Base-by-base conservation (phyloP, 1,140 invertebrate genomes). In the Vollenhovia emeryi region DNA sequence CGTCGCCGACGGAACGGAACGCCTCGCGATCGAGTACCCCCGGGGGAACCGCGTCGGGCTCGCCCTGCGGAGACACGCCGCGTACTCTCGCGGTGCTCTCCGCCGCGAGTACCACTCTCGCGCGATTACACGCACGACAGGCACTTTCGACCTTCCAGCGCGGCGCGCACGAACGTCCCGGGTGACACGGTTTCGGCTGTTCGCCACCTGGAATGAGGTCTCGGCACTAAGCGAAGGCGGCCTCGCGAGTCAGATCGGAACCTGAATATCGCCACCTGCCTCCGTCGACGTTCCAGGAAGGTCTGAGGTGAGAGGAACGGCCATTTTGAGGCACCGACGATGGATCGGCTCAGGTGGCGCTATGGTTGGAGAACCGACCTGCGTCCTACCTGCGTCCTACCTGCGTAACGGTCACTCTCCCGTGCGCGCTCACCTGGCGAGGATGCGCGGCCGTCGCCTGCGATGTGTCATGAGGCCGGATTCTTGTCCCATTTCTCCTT, bases 221-320 rank as follows among this genome's bases (percentile, higher is more conserved):
- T 84, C 60, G 87, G 43, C 59, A 86, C 84, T 87, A 60, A 78
- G 24, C 74, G 74, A 80, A 74, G 59, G 50, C 60, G 78, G 50
- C 64, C 59, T 59, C 80, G 88, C 88, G 88, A 86, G 36, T 73
- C 57, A 43, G 69, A 55, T 89, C 78, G 83, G 69, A n/a, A 45
- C 64, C 82, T 78, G 86, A 87, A 87, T 86, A 89, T 87, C 78
- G 71, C 74, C 89, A 90, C 89, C 89, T 90, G 89, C 86, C 71
- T 87, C 83, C 82, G 75, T 74, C 89, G 88, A 85, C 89, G 89
- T 90, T 89, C 86, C 88, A 69, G 66, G 88, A 90, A 90, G 89
- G 78, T 90, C 89, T 90, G 89, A 90, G 86, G 88, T 90, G 89
- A 90, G 89, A 90, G 88, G 79, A 84, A 89, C 89, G 86, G 89